A percentile compares a stretch with the other conserved stretches of the same genome.
phyloP scores from a whole-genome alignment of 37 sponge, comb jelly and placozoan species.

The Chondrosia reniformis region DNA sequence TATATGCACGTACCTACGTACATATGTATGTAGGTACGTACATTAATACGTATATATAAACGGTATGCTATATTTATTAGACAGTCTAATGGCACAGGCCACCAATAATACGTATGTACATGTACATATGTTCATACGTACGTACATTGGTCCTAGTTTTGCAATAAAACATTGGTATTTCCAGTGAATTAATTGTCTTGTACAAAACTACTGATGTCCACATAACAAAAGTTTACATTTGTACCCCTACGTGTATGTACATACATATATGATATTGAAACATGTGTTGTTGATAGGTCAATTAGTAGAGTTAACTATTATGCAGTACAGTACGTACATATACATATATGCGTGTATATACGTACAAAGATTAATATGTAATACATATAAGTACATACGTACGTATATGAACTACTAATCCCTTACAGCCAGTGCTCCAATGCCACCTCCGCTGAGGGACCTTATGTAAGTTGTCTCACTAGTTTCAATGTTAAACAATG shows the following conservation, averaged over 20 bases:
- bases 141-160: no score
- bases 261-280: neutral
- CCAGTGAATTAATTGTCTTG: no score
- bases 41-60: no score
- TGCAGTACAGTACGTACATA: neutral
- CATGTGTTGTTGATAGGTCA: no score
- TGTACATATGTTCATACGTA: neutral
- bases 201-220: no score
- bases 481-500: conserved; percentile 67
- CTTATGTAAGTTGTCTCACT: conserved; percentile 68
- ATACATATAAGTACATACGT: neutral
- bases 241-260: neutral
- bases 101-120: conserved; percentile 1
- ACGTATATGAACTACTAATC: neutral
- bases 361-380: neutral
- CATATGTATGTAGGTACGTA: no score
- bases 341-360: neutral
- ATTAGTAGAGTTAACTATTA: no score
- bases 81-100: no score
- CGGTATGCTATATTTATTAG: no score
- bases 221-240: neutral
- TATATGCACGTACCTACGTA: no score
- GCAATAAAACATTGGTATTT: no score
- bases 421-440: conserved; percentile 93
- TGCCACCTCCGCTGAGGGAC: conserved; percentile 82